These are phyloP conservation scores for Manis crassicaudata DNA, from an alignment of 2,797 vertebrate genomes.

Conservation along the genomic window DNA sequence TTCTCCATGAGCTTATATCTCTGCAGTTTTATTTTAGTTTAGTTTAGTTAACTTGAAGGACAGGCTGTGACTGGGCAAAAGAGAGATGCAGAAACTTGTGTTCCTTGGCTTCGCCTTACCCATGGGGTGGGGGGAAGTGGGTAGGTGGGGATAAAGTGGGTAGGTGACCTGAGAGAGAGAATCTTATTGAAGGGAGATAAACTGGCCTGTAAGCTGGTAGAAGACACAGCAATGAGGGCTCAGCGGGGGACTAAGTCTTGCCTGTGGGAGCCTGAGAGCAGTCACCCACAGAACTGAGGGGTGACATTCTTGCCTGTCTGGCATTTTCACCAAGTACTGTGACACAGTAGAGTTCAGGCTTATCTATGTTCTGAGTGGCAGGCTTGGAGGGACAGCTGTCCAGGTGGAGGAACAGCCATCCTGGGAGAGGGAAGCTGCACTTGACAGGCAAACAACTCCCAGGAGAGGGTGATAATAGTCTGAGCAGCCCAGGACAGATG, in stretches of 20 bases:
- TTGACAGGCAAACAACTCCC: background rate
- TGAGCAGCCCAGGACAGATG: background rate
- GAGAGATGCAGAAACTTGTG: background rate
- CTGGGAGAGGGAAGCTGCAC: background rate
- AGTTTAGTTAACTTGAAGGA: background rate
- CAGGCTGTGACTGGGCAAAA: background rate
- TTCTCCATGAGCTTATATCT: background rate
- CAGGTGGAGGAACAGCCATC: background rate
- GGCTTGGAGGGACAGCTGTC: background rate
- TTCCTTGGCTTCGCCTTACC: background rate
- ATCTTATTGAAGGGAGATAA: background rate
- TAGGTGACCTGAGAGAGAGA: background rate
- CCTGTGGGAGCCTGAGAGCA: background rate
- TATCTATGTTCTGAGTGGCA: background rate
- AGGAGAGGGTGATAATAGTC: background rate
- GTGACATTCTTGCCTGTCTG: background rate
- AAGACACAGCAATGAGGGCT: background rate
- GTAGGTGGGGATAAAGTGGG: background rate
- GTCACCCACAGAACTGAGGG: background rate
- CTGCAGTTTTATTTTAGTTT: background rate
- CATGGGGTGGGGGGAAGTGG: fast-evolving
- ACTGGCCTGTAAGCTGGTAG: background rate
- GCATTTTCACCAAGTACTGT: background rate
- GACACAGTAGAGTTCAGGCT: background rate
- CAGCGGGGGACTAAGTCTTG: background rate